phyloP scores from a whole-genome alignment of 2,113 vertebrate species.

The Benthochromis sp. region DNA sequence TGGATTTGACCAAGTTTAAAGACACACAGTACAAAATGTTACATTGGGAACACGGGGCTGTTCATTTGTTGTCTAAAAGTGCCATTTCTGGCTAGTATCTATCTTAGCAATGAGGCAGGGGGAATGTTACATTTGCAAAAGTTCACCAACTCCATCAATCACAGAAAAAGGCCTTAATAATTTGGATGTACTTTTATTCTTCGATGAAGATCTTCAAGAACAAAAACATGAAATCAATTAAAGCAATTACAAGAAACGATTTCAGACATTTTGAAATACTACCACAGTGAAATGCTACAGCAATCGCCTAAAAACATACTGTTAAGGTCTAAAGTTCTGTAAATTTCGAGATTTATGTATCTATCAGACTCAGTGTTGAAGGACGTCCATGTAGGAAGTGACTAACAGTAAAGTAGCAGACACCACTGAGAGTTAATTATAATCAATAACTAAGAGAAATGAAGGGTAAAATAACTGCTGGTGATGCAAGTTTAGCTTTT shows the following conservation, averaged over 20 bases:
- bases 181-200: background rate
- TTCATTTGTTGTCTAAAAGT: background rate
- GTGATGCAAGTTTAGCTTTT: background rate
- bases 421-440: background rate
- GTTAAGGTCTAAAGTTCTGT: background rate
- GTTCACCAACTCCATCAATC: background rate
- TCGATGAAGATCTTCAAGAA: background rate
- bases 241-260: background rate
- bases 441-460: background rate
- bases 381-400: background rate
- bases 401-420: background rate
- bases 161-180: background rate
- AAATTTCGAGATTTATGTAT: background rate
- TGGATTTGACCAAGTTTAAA: background rate
- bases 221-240: background rate
- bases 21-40: background rate
- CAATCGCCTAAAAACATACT: background rate
- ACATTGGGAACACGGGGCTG: background rate
- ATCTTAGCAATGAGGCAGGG: background rate
- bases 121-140: background rate
- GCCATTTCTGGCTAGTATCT: background rate
- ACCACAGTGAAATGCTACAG: background rate
- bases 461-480: background rate
- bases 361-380: background rate
- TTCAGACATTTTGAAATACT: background rate